These are phyloP conservation scores for Xylota sylvarum DNA, from an alignment of 2,888 invertebrate genomes.

Conservation along the genomic window DNA sequence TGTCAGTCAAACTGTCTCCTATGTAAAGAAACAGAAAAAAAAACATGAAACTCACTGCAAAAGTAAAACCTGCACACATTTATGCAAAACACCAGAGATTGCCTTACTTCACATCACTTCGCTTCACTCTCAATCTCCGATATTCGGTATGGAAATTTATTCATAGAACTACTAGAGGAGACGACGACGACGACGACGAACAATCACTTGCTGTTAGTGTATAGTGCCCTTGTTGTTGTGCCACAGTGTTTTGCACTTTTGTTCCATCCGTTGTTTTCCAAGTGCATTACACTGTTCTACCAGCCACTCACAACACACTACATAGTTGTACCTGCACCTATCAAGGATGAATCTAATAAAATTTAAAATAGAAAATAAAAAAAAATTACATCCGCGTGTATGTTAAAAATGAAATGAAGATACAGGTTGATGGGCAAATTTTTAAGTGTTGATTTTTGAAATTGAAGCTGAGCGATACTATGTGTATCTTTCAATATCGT, in stretches of 20 bases:
- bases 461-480: neutral
- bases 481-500: no score
- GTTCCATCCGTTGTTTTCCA: slow-evolving; percentile 62
- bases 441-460: slow-evolving; percentile 3
- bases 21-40: slow-evolving; percentile 47
- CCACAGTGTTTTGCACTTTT: slow-evolving; percentile 60
- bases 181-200: slow-evolving; percentile 60
- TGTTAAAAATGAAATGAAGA: slow-evolving; percentile 4
- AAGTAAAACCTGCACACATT: slow-evolving; percentile 72
- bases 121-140: slow-evolving; percentile 76
- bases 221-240: slow-evolving; percentile 68
- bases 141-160: slow-evolving; percentile 83
- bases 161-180: slow-evolving; percentile 83
- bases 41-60: slow-evolving; percentile 26
- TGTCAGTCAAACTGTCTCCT: slow-evolving; percentile 74
- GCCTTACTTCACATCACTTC: slow-evolving; percentile 70
- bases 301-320: slow-evolving; percentile 47
- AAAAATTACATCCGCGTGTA: slow-evolving; percentile 9
- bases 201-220: slow-evolving; percentile 72
- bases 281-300: slow-evolving; percentile 64
- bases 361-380: slow-evolving; percentile 40
- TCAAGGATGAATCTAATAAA: slow-evolving; percentile 73
- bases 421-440: slow-evolving; percentile 10
- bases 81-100: slow-evolving; percentile 75
- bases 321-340: slow-evolving; percentile 46